Conservation (phyloP, 2,888 invertebrate genomes). For the Protula sp. region DNA sequence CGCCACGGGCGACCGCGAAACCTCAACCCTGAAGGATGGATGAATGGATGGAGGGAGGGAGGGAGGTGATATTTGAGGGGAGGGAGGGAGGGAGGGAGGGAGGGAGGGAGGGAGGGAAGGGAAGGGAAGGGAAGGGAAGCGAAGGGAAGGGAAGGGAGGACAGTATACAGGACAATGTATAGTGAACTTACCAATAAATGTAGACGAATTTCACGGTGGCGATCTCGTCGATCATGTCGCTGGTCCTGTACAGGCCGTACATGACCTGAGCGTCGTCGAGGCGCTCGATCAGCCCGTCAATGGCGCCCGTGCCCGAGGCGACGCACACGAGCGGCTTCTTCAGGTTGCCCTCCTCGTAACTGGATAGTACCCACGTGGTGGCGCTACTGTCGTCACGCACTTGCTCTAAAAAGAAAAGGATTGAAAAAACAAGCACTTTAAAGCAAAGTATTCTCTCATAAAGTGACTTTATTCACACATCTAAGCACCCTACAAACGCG, state of each 20-base stretch:
- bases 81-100: too few species aligned
- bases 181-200: constrained; percentile 42
- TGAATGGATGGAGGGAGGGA: too few species aligned
- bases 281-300: constrained; percentile 30
- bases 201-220: constrained; percentile 50
- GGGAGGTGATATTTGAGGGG: too few species aligned
- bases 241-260: constrained; percentile 43
- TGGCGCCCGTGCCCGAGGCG: constrained; percentile 33
- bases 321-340: constrained; percentile 3
- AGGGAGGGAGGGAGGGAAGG: too few species aligned
- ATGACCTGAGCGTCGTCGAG: constrained; percentile 36
- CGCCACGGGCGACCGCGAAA: too few species aligned
- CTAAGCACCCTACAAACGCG: too few species aligned
- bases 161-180: background rate
- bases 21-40: too few species aligned
- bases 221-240: constrained; percentile 43
- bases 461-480: too few species aligned
- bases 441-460: too few species aligned
- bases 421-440: too few species aligned
- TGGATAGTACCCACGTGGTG: constrained; percentile 34
- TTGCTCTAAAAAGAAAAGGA: constrained; percentile 25
- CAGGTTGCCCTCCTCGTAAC: constrained; percentile 32
- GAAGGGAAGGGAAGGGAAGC: background rate
- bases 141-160: background rate
- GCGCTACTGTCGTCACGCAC: constrained; percentile 33